Base-by-base conservation (phyloP, 2,113 vertebrate species). In the Colinus virginianus region DNA sequence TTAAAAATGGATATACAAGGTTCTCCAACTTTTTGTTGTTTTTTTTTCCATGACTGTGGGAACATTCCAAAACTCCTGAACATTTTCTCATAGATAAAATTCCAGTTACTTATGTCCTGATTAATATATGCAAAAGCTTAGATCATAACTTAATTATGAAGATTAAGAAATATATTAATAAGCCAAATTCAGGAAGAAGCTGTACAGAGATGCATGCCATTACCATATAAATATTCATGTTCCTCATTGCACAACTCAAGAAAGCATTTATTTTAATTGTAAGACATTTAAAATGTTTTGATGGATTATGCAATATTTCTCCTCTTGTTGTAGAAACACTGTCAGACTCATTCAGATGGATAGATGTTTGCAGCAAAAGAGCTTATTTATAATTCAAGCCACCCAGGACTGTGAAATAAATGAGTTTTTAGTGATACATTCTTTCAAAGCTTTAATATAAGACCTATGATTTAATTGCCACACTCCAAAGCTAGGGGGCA, bases 401-500 rank as follows among this genome's bases (percentile, higher is more conserved):
- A 71, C 70, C 87, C 63, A 76, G 42, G n/a, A 75, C 19, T 84
- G 64, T 36, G 49, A 68, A 79, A 34, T 9, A 63, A 92, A 43
- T 64, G 7, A 87, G 85, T 70, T 55, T 72, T 55, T 56, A 69
- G 48, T 36, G 61, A 40, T 58, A 71, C 19, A 70, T 53, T 82
- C 30, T 87, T 84, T 74, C 71, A 87, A 69, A 87, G 75, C 11
- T 81, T 82, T 87, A 78, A 28, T 78, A 18, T 17, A 70, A 86
- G 72, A 66, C 36, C 40, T 40, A 49, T 70, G 66, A 91, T 96
- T 90, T 95, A 93, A 96, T 61, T 93, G 75, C 56, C 81, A 91
- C 72, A 74, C 64, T 94, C 68, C 72, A 94, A 90, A 78, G 64
- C 77, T 71, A 66, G 85, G 90, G 81, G 81, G 87, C 75, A 87